These are phyloP conservation scores for Magallana angulata DNA, from an alignment of 1,140 invertebrate species.

Conservation along the genomic window DNA sequence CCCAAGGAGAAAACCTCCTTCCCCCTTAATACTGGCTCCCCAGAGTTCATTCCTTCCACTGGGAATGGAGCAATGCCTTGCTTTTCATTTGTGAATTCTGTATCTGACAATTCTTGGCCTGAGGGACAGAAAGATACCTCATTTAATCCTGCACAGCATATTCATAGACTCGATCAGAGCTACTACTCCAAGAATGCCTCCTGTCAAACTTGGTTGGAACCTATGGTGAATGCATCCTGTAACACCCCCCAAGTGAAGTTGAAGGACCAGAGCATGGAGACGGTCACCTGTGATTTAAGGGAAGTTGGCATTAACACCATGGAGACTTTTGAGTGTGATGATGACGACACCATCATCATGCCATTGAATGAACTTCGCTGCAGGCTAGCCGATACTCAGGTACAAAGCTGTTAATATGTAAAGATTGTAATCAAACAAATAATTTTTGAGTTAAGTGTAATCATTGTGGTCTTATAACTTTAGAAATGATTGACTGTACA, in stretches of 20 bases:
- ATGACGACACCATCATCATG: constrained; percentile 2
- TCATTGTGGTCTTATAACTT: not conserved
- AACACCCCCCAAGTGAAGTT: constrained; percentile 36
- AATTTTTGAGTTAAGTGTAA: not conserved
- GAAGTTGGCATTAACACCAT: constrained; percentile 45
- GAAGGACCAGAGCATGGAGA: constrained; percentile 12
- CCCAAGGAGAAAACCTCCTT: not conserved
- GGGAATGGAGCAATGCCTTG: too few relatives aligned
- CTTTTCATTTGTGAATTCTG: not conserved
- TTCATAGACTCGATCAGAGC: not conserved
- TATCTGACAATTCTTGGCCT: not conserved
- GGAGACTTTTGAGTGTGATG: constrained; percentile 21
- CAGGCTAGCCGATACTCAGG: constrained; percentile 8
- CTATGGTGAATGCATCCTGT: not conserved
- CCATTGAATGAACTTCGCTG: not conserved
- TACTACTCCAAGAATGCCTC: not conserved
- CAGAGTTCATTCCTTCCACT: constrained; percentile 15
- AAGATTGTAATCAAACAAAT: not conserved
- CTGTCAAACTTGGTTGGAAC: not conserved
- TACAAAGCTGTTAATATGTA: not conserved
- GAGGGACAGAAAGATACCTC: not conserved
- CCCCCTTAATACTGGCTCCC: constrained; percentile 1
- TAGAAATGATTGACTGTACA: too few relatives aligned
- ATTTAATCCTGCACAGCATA: not conserved
- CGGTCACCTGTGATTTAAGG: constrained; percentile 25